Evolutionary conservation across 2,888 invertebrate genomes (phyloP).

Genomic region (Ceramica pisi): DNA sequence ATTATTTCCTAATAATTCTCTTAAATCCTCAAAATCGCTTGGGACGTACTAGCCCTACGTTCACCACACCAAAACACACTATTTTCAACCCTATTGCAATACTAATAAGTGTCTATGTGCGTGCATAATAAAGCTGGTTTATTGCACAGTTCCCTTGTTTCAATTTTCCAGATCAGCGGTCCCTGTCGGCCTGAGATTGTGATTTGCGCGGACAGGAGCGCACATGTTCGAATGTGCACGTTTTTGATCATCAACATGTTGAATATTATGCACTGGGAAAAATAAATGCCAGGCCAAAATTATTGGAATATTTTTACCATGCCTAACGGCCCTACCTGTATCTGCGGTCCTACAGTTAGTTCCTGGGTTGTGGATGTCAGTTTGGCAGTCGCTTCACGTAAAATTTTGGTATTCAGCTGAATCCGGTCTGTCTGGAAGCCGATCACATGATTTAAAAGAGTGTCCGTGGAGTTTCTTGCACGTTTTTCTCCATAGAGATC

Average conservation of each 20-base stretch:
- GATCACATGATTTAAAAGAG: too few species aligned
- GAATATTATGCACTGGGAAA: constrained; percentile 57
- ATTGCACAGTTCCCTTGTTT: constrained; percentile 74
- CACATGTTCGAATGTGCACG: constrained; percentile 77
- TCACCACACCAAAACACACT: neutral
- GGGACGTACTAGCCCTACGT: constrained; percentile 71
- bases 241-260: constrained; percentile 63
- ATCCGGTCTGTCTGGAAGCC: too few species aligned
- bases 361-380: too few species aligned
- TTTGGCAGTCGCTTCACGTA: too few species aligned
- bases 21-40: constrained; percentile 82
- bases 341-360: too few species aligned
- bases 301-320: too few species aligned
- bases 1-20: constrained; percentile 79
- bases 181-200: constrained; percentile 81
- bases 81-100: constrained; percentile 9
- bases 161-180: constrained; percentile 88
- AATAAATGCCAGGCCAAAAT: neutral
- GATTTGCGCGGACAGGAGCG: constrained; percentile 65
- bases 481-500: too few species aligned
- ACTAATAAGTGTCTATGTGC: constrained; percentile 15
- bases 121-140: constrained; percentile 35
- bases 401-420: too few species aligned
- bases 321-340: too few species aligned
- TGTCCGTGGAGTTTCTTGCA: too few species aligned